Evolutionary conservation across 2,888 invertebrate species (phyloP).

Genomic region (Acrobasis suavella): DNA sequence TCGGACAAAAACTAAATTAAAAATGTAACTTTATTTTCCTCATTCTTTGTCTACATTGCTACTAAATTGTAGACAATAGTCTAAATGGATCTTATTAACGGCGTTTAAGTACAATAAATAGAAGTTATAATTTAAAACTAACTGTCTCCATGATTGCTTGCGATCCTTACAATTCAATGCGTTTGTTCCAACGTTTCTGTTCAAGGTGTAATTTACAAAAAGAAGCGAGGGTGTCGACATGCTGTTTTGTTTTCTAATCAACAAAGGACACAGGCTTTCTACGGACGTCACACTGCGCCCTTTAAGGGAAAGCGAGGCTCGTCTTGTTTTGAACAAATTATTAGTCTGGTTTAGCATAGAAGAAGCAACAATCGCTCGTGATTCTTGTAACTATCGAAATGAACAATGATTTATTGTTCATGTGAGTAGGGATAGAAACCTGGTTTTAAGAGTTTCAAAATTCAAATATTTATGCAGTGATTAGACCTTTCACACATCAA

Average conservation of each 20-base stretch:
- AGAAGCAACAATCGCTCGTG: slow-evolving; percentile 67
- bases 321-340: slow-evolving; percentile 79
- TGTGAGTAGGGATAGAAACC: slow-evolving; percentile 48
- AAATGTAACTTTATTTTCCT: neutral
- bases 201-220: slow-evolving; percentile 68
- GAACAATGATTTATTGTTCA: slow-evolving; percentile 75
- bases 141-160: slow-evolving; percentile 67
- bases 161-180: slow-evolving; percentile 59
- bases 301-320: slow-evolving; percentile 57
- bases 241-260: slow-evolving; percentile 73
- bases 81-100: slow-evolving; percentile 25
- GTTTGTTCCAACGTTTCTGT: slow-evolving; percentile 65
- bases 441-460: no score
- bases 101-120: slow-evolving; percentile 37
- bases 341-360: slow-evolving; percentile 80
- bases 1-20: neutral
- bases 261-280: slow-evolving; percentile 65
- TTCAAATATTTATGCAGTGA: no score
- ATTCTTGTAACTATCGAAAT: slow-evolving; percentile 70
- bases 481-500: no score
- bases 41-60: neutral
- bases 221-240: slow-evolving; percentile 78
- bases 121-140: slow-evolving; percentile 66
- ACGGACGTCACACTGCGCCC: slow-evolving; percentile 74
- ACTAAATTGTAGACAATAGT: slow-evolving; percentile 5